Conservation (phyloP, 2,113 vertebrate genomes). For the Neogale vison region DNA sequence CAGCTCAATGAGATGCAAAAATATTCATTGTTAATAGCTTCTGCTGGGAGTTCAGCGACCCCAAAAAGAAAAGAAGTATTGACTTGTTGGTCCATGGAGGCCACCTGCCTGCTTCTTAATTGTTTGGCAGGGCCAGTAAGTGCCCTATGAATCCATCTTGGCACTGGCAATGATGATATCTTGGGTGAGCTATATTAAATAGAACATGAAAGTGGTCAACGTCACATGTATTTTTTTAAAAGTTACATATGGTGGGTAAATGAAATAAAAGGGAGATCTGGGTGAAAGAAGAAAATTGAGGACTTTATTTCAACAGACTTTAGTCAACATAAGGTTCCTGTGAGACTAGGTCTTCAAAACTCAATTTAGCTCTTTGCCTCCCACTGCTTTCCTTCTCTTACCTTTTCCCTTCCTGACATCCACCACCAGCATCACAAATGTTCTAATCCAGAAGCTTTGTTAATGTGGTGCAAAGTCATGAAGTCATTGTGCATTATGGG, state of each 20-base stretch:
- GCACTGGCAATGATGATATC: background rate
- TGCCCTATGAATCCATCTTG: background rate
- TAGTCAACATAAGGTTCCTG: background rate
- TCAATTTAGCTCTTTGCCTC: constrained; percentile 13
- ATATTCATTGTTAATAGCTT: constrained; percentile 63
- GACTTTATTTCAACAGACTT: background rate
- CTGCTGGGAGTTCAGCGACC: constrained; percentile 20
- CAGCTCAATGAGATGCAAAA: constrained; percentile 54
- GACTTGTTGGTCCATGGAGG: background rate
- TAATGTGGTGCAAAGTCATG: background rate
- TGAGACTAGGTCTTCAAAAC: constrained; percentile 24
- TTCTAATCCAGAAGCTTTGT: constrained; percentile 10
- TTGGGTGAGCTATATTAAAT: background rate
- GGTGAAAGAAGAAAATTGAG: constrained; percentile 31
- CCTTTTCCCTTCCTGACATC: background rate
- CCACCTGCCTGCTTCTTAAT: background rate
- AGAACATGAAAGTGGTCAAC: constrained; percentile 22
- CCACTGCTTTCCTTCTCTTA: background rate
- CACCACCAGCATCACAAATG: background rate
- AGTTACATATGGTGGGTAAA: background rate
- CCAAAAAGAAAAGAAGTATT: constrained; percentile 9
- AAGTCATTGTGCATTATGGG: background rate
- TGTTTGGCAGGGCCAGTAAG: constrained; percentile 20
- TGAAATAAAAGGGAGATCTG: constrained; percentile 6
- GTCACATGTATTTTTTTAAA: background rate